phyloP scores from a whole-genome alignment of 2,797 vertebrate species.

The Falco novaeseelandiae region DNA sequence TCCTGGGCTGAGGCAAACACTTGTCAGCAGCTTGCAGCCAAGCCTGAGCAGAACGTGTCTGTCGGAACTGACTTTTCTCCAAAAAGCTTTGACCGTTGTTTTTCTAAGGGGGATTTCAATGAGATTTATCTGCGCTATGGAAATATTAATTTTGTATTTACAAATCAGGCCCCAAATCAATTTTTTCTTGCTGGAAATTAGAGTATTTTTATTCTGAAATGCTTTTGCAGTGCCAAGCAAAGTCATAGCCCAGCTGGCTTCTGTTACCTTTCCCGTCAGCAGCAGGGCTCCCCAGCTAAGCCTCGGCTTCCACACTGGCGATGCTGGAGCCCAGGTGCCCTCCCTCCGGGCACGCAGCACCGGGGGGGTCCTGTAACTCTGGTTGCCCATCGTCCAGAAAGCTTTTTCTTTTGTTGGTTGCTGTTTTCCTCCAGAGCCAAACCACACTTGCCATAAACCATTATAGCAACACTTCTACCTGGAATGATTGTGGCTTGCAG shows the following conservation, averaged over 20 bases:
- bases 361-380: fast-evolving
- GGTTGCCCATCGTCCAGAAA: background rate
- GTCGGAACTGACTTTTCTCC: background rate
- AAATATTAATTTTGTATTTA: background rate
- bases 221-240: background rate
- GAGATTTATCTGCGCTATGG: background rate
- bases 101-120: background rate
- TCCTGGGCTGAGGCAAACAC: background rate
- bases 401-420: background rate
- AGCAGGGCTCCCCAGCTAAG: background rate
- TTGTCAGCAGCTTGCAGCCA: background rate
- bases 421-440: background rate
- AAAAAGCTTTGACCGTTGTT: background rate
- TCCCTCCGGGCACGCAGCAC: background rate
- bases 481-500: background rate
- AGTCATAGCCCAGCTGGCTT: background rate
- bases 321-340: fast-evolving
- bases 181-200: background rate
- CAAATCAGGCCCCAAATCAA: background rate
- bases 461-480: background rate
- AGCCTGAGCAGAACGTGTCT: background rate
- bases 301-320: fast-evolving
- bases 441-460: background rate
- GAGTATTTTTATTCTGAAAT: background rate
- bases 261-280: background rate